Base-by-base conservation (phyloP, 2,113 vertebrate species). In the Osmerus eperlanus region DNA sequence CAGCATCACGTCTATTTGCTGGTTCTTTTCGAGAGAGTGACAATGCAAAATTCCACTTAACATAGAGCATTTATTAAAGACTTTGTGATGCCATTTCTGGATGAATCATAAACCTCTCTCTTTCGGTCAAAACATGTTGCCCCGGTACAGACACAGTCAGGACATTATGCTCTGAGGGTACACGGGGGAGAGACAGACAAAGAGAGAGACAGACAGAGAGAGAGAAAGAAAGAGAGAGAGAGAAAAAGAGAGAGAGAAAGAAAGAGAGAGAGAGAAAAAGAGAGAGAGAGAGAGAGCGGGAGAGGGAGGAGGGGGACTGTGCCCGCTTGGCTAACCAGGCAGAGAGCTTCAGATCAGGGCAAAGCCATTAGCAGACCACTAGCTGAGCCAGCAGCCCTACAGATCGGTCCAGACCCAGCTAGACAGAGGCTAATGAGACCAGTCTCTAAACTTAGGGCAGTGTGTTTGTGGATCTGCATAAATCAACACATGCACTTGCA, bases 391-490 rank as follows among this genome's bases (percentile, higher is more conserved):
- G 74, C 66, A 52, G 66, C 74, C 63, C 67, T 56, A 56, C 54
- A 29, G 55, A 55, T 70, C 67, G 67, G 41, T 32, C 0, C 32
- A 47, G 41, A 47, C 41, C 8, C 13, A 72, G 80, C 66, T 80
- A 78, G 72, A 85, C 84, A 81, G 69, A 77, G 78, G 77, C 76
- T 74, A 76, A 84, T 76, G 82, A 78, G 75, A 78, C 65, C 25
- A 73, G 65, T 65, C 68, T 81, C 85, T 80, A 85, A 84, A 89
- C 74, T 80, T 78, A 86, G 85, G 41, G 67, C 72, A 54, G 68
- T 56, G 19, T 19, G 51, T 19, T 19, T 68, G 62, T 78, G 80
- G 13, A 78, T 85, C 74, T 79, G 79, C 79, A 76, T 77, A 80
- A 78, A 76, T 85, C 78, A 83, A 85, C 79, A 86, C 32, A 18